Percentiles rank a stretch among this genome's conserved stretches.
Evolutionary conservation across 2,797 vertebrate genomes (phyloP).

Genomic region (Urophycis tenuis): DNA sequence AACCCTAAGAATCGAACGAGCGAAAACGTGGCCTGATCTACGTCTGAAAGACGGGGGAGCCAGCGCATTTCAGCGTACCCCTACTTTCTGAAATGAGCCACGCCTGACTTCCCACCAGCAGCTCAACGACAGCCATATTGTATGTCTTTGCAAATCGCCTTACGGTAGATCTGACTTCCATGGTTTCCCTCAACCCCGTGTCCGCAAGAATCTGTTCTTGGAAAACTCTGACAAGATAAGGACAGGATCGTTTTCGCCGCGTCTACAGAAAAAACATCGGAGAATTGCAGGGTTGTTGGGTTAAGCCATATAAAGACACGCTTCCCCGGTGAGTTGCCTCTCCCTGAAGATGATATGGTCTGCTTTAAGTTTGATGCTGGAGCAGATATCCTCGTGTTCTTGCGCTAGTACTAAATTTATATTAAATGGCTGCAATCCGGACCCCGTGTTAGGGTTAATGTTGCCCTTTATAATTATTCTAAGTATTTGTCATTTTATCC

Average conservation of each 20-base stretch:
- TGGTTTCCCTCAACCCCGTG: background rate
- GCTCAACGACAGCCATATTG: slow-evolving; percentile 57
- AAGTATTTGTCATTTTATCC: no score
- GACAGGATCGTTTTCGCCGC: background rate
- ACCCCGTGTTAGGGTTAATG: no score
- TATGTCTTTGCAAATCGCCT: slow-evolving; percentile 35
- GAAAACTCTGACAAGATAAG: background rate
- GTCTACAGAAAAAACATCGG: background rate
- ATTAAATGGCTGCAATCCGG: background rate
- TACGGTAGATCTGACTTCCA: slow-evolving; percentile 6
- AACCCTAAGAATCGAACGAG: no score
- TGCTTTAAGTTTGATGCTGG: background rate
- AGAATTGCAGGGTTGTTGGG: background rate
- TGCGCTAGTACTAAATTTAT: background rate
- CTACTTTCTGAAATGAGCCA: slow-evolving; percentile 32
- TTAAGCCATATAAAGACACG: background rate
- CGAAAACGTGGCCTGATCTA: no score
- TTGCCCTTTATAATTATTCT: no score
- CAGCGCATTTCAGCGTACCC: slow-evolving; percentile 5
- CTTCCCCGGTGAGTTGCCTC: slow-evolving; percentile 3
- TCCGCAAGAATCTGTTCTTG: background rate
- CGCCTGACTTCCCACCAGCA: slow-evolving; percentile 27
- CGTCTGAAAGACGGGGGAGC: no score
- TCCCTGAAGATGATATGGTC: background rate
- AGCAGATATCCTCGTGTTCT: background rate